These are phyloP conservation scores for Arizona elegans DNA, from an alignment of 2,113 vertebrate genomes.

Conservation along the genomic window DNA sequence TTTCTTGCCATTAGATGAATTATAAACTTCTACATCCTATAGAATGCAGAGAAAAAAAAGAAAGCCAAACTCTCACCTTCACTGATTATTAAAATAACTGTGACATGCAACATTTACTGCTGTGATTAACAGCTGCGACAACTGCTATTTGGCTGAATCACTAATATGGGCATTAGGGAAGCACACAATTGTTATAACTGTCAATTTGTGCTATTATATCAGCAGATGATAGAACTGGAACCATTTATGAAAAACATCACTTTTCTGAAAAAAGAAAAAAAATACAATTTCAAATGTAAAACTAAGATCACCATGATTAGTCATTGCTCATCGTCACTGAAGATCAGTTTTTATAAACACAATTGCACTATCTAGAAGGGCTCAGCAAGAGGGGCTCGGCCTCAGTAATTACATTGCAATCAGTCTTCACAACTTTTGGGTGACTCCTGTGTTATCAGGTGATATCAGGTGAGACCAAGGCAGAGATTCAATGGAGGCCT, in stretches of 20 bases:
- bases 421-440: neutral
- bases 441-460: neutral
- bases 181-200: constrained; percentile 2
- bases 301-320: fast-evolving
- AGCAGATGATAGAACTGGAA: neutral
- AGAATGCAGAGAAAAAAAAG: constrained; percentile 39
- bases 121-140: constrained; percentile 41
- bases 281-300: neutral
- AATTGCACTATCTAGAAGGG: neutral
- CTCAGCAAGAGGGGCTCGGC: neutral
- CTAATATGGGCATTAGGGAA: constrained; percentile 14
- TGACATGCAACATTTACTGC: constrained; percentile 2
- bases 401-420: neutral
- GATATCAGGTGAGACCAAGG: neutral
- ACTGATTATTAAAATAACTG: constrained; percentile 22
- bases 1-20: constrained; percentile 5
- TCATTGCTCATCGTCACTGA: neutral
- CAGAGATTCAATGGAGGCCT: neutral
- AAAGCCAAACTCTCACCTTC: constrained; percentile 27
- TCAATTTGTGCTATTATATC: neutral
- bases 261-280: neutral
- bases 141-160: constrained; percentile 14
- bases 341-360: neutral
- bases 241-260: neutral
- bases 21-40: neutral